These are phyloP conservation scores for Poicephalus meyeri DNA, from an alignment of 2,113 vertebrate species.

Conservation along the genomic window DNA sequence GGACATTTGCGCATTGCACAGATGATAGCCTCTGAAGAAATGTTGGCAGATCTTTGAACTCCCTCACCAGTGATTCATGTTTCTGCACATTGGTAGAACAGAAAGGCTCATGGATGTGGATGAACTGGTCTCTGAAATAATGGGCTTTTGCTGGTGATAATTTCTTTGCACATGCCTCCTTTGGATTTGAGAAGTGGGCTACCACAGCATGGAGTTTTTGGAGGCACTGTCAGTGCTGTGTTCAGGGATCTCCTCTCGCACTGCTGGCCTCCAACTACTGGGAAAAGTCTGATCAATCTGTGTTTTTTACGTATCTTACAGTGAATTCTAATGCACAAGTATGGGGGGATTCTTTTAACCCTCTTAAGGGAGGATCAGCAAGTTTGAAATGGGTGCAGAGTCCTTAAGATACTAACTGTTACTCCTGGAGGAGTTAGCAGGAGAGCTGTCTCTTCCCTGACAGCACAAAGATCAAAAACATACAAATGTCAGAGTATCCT, in stretches of 20 bases:
- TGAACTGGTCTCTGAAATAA: background rate
- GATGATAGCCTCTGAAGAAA: background rate
- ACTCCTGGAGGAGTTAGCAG: background rate
- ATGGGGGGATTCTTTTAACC: background rate
- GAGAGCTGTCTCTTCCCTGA: background rate
- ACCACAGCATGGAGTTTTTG: background rate
- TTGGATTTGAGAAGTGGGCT: background rate
- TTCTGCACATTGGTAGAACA: background rate
- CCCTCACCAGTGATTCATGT: background rate
- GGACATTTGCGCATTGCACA: rapidly evolving
- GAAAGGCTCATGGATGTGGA: background rate
- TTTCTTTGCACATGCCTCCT: background rate
- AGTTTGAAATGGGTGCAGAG: background rate
- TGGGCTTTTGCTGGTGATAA: background rate
- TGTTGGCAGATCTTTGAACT: background rate
- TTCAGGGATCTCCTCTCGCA: rapidly evolving
- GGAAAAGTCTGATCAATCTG: background rate
- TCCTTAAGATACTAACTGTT: background rate
- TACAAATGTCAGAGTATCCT: background rate
- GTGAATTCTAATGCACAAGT: background rate
- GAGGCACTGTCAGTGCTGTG: background rate
- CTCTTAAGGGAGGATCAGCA: background rate
- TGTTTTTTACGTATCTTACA: background rate
- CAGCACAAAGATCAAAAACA: background rate
- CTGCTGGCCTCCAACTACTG: background rate